A percentile compares a stretch with the other conserved stretches of the same genome.
These are phyloP conservation scores for Amphipoea oculea DNA, from an alignment of 2,888 invertebrate species.

Conservation along the genomic window DNA sequence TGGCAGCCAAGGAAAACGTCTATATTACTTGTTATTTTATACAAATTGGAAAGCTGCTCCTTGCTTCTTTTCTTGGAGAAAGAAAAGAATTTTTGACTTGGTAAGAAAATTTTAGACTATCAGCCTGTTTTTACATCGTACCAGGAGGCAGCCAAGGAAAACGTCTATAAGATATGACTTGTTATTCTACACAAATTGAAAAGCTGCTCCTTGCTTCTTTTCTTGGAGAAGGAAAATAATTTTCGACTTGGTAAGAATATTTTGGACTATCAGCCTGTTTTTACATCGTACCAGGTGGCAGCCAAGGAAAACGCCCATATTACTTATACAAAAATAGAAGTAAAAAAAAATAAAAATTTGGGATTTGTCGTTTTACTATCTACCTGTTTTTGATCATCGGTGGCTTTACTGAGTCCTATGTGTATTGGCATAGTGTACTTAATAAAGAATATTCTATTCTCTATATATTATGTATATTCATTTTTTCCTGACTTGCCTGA, in stretches of 20 bases:
- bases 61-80: neutral
- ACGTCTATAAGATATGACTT: slow-evolving; percentile 66
- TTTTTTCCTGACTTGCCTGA: too few species aligned
- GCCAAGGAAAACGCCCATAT: too few species aligned
- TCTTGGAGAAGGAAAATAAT: neutral
- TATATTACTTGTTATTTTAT: slow-evolving; percentile 67
- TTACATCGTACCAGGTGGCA: too few species aligned
- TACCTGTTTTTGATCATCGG: neutral
- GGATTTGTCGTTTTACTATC: neutral
- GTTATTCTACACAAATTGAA: slow-evolving; percentile 68
- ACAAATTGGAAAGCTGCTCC: slow-evolving; percentile 62
- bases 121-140: slow-evolving; percentile 12
- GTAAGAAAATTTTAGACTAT: neutral
- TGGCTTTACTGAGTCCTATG: neutral
- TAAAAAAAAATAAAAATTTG: too few species aligned
- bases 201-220: slow-evolving; percentile 19
- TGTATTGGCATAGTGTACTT: neutral
- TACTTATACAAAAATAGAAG: too few species aligned
- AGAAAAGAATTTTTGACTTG: neutral
- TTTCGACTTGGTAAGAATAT: neutral
- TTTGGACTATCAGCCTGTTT: too few species aligned
- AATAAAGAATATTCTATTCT: too few species aligned
- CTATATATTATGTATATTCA: too few species aligned
- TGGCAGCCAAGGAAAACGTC: slow-evolving; percentile 61
- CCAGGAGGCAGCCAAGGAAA: slow-evolving; percentile 63